Evolutionary conservation across 2,888 invertebrate species (phyloP), one percentile per base, ranked within the genome.

Genomic region (Lamellibrachia satsuma): DNA sequence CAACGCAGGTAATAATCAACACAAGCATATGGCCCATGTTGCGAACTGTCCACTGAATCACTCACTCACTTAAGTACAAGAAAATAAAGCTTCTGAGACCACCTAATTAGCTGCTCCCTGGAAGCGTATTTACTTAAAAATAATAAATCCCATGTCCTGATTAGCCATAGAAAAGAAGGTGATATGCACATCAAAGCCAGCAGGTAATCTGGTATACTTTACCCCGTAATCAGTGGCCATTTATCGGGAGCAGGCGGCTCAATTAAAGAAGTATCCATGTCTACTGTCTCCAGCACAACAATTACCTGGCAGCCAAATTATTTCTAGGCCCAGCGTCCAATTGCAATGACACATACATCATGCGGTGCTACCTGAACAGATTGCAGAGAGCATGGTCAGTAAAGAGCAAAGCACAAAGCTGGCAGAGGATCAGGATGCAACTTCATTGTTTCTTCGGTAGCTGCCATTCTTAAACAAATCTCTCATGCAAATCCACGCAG

Each of bases 1-100:
- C 75, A 75, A 75, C 75, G n/a, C 75, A 75, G 75, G 75, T n/a
- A 75, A 75, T 75, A 75, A 75, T 75, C 75, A 75, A 75, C 75
- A 75, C 4, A 22, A 75, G 75, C 75, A 75, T 75, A 75, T 75
- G 75, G 75, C 22, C 75, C 75, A 75, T 22, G 22, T 75, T 15
- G 75, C 22, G 22, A 75, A 75, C 75, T 75, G 3, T 15, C 75
- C 22, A 22, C 75, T 75, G 15, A 75, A 75, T 75, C 75, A 75
- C 75, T 75, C 75, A 4, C 75, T 75, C 75, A 22, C n/a, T 15
- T 75, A 75, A 75, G 75, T 75, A 75, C 75, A 75, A 75, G 75
- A 75, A 75, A 75, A 75, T 75, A 75, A 75, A 75, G 60, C 75
- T 22, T 75, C 22, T 3, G 4, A 75, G 75, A 75, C 75, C 75